Evolutionary conservation across 2,113 vertebrate genomes (phyloP).

Genomic region (Lepidothrix coronata): DNA sequence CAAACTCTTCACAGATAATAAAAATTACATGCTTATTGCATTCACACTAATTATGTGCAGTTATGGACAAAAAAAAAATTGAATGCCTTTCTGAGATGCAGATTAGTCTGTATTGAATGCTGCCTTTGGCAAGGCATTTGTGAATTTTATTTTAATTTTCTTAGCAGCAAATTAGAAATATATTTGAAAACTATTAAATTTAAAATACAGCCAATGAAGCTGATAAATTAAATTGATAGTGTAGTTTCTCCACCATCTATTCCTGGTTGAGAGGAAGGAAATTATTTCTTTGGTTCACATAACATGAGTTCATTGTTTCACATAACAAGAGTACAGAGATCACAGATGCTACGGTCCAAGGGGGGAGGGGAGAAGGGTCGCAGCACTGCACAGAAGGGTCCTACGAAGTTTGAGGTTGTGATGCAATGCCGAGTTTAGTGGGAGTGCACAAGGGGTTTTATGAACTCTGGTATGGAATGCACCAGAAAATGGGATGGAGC

Average conservation of each 20-base stretch:
- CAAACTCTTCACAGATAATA: conserved; percentile 69
- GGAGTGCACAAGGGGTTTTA: too few species aligned
- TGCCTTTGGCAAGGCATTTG: conserved; percentile 29
- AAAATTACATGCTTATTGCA: conserved; percentile 65
- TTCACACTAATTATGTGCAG: conserved; percentile 67
- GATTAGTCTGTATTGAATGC: conserved; percentile 46
- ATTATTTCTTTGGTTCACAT: not conserved
- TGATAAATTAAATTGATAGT: conserved; percentile 50
- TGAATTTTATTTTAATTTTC: conserved; percentile 58
- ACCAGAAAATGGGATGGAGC: too few species aligned
- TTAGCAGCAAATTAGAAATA: conserved; percentile 48
- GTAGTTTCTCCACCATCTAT: conserved; percentile 4
- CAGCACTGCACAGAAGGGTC: too few species aligned
- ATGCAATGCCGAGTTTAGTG: too few species aligned
- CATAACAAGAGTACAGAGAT: conserved; percentile 29
- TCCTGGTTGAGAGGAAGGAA: conserved; percentile 26
- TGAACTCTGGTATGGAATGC: too few species aligned
- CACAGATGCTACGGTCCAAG: not conserved
- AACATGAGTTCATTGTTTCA: conserved; percentile 35
- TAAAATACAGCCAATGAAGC: conserved; percentile 48
- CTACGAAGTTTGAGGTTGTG: too few species aligned
- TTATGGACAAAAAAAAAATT: conserved; percentile 43
- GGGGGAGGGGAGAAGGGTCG: too few species aligned
- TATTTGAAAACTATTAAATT: conserved; percentile 63
- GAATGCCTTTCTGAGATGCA: conserved; percentile 27